Evolutionary conservation across 2,797 vertebrate genomes (phyloP).

Genomic region (Borostomias antarcticus): DNA sequence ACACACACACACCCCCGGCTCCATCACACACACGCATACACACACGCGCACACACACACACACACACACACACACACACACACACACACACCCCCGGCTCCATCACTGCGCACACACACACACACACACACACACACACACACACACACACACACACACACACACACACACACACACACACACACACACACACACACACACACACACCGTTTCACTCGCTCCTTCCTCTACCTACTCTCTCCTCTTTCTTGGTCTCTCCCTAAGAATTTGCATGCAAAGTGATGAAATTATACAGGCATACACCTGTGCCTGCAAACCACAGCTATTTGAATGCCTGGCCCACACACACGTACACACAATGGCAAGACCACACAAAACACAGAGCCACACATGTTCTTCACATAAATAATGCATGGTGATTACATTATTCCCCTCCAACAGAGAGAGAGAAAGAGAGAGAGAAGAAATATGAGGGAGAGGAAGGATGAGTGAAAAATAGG

Average conservation of each 20-base stretch:
- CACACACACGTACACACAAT: not conserved
- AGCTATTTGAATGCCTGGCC: conserved; percentile 23
- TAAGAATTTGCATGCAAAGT: conserved; percentile 71
- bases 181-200: not conserved
- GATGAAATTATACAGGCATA: conserved; percentile 63
- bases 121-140: too few relatives aligned
- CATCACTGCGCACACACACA: conserved; percentile 74
- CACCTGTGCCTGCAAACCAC: conserved; percentile 64
- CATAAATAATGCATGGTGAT: conserved; percentile 69
- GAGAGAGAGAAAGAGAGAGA: conserved; percentile 5
- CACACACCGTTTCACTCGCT: conserved; percentile 14
- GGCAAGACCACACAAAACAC: not conserved
- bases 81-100: conserved; percentile 54
- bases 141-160: too few relatives aligned
- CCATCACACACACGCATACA: conserved; percentile 54
- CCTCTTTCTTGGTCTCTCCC: conserved; percentile 2
- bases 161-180: not conserved
- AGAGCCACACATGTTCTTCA: conserved; percentile 7
- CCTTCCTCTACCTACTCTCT: too few relatives aligned
- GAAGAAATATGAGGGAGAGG: conserved; percentile 10
- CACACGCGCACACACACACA: conserved; percentile 29
- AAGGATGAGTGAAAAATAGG: conserved; percentile 24
- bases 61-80: conserved; percentile 22
- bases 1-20: conserved; percentile 30
- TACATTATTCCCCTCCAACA: conserved; percentile 42